Evolutionary conservation across 2,113 vertebrate genomes (phyloP).

Genomic region (Xenopus laevis): DNA sequence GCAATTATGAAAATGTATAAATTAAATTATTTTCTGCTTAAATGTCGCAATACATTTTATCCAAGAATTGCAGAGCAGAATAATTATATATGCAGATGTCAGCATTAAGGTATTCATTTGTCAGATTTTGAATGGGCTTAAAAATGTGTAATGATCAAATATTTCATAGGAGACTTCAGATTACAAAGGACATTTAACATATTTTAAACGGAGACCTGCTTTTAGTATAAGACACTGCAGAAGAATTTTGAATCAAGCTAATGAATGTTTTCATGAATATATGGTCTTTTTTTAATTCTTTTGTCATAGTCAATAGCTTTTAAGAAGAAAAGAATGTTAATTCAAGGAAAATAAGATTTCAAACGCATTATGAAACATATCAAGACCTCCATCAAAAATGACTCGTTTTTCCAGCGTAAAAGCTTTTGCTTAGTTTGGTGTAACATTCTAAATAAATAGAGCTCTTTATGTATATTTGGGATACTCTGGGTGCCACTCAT

Average conservation of each 20-base stretch:
- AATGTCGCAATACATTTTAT: conserved; percentile 26
- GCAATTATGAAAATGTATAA: conserved; percentile 16
- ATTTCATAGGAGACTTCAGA: neutral
- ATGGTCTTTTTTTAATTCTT: neutral
- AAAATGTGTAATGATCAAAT: conserved; percentile 28
- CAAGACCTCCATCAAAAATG: too few relatives aligned
- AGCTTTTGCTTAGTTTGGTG: too few relatives aligned
- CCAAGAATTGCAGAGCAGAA: conserved; percentile 5
- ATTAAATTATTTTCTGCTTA: conserved; percentile 24
- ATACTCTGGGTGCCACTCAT: too few relatives aligned
- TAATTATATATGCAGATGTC: conserved; percentile 21
- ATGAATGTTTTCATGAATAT: conserved; percentile 16
- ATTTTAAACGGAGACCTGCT: neutral
- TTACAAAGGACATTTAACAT: conserved; percentile 5
- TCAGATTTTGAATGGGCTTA: conserved; percentile 25
- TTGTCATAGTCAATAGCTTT: conserved; percentile 1
- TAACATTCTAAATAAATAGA: too few relatives aligned
- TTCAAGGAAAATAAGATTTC: too few relatives aligned
- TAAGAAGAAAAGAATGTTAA: too few relatives aligned
- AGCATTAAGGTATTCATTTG: conserved; percentile 32
- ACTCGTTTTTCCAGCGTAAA: too few relatives aligned
- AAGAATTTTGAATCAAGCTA: neutral
- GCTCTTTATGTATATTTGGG: too few relatives aligned
- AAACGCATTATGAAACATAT: too few relatives aligned
- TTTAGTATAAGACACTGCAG: neutral